Evolutionary conservation across 2,888 invertebrate genomes (phyloP).

Genomic region (Petrophora chlorosata): DNA sequence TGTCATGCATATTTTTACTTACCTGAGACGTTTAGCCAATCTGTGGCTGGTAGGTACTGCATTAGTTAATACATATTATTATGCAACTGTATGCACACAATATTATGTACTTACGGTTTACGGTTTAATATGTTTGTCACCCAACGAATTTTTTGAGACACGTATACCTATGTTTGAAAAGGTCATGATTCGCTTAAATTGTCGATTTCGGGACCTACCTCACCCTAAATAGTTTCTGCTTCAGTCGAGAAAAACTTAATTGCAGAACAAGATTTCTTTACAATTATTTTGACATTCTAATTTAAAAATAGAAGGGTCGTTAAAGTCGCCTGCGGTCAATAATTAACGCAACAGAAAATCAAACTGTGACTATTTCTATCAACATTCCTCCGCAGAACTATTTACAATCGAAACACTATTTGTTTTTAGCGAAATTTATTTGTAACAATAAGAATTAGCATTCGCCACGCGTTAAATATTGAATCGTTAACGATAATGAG

Average conservation of each 20-base stretch:
- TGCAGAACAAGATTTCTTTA: neutral
- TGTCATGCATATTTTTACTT: too few relatives aligned
- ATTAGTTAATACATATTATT: too few relatives aligned
- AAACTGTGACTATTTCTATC: slow-evolving; percentile 29
- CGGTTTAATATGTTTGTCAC: too few relatives aligned
- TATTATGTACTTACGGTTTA: too few relatives aligned
- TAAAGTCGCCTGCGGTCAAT: slow-evolving; percentile 33
- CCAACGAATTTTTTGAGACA: too few relatives aligned
- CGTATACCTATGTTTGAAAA: too few relatives aligned
- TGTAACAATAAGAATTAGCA: slow-evolving; percentile 47
- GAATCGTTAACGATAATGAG: slow-evolving; percentile 47
- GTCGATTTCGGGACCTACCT: too few relatives aligned
- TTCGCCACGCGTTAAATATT: slow-evolving; percentile 52
- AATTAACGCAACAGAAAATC: slow-evolving; percentile 30
- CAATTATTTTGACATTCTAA: slow-evolving; percentile 30
- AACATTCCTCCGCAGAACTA: slow-evolving; percentile 31
- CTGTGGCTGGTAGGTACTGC: too few relatives aligned
- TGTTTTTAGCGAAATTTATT: slow-evolving; percentile 47
- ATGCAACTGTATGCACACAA: too few relatives aligned
- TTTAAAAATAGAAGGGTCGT: slow-evolving; percentile 30
- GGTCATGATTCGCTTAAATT: too few relatives aligned
- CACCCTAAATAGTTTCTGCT: too few relatives aligned
- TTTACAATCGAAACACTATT: slow-evolving; percentile 43
- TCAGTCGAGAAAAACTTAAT: neutral
- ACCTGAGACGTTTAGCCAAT: too few relatives aligned